phyloP scores from a whole-genome alignment of 2,888 invertebrate genomes.

The Zhengitettix transpicula region DNA sequence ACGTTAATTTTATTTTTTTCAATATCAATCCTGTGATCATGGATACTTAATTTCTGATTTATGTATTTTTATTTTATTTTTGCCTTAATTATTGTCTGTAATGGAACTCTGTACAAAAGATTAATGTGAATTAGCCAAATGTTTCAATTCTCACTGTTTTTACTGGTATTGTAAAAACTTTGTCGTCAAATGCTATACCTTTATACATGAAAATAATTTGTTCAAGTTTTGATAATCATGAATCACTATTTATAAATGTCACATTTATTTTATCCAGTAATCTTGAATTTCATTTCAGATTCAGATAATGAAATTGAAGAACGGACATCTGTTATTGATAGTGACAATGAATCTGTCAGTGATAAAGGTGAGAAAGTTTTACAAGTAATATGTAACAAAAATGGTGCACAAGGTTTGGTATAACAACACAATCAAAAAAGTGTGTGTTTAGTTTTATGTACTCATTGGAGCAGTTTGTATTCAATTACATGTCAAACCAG shows the following conservation, averaged over 20 bases:
- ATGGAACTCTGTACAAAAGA: neutral
- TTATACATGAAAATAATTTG: no score
- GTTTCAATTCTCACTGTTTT: no score
- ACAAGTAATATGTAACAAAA: no score
- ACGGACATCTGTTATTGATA: conserved; percentile 18
- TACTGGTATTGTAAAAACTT: no score
- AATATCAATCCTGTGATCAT: neutral
- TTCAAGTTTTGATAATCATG: neutral
- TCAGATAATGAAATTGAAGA: conserved; percentile 17
- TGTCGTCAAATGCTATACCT: no score
- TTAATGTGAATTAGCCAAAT: neutral
- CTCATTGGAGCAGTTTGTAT: no score
- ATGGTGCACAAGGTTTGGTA: no score
- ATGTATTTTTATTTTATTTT: neutral
- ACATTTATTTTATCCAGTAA: neutral
- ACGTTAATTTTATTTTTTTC: neutral
- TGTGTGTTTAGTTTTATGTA: no score
- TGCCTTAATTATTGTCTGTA: neutral
- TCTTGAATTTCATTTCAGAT: conserved; percentile 6
- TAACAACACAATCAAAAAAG: no score
- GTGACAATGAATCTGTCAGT: conserved; percentile 16
- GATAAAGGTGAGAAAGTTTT: conserved; percentile 1
- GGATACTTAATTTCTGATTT: neutral
- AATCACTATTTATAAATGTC: neutral
- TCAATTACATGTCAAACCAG: no score